Base-by-base conservation (phyloP, 2,888 invertebrate genomes). In the Dione vanillae region DNA sequence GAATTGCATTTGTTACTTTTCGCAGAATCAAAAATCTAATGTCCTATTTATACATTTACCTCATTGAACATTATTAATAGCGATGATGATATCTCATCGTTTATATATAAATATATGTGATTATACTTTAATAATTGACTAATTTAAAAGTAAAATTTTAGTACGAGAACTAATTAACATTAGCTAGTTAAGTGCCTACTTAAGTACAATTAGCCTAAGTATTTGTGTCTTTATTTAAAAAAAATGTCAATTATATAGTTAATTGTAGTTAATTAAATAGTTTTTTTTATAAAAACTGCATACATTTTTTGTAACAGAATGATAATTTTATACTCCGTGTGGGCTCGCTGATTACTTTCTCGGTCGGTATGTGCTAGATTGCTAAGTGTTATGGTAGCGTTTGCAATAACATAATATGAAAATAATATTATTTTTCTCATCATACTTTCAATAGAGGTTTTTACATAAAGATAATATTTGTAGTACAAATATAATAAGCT, bases 301-400 rank as follows among this genome's bases (percentile, higher is more conserved):
- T 56, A 37, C 35, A 37, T 14, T 45, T 61, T 62, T 62, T 64
- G 52, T 61, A 52, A 20, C 19, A 68, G 65, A 74, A 70, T 74
- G 71, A 77, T 76, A 70, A 76, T 75, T 76, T 71, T 65, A 72
- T 67, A 65, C 73, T 59, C 70, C 69, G 72, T 67, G 70, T 73
- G 71, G 65, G 74, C 72, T 73, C 76, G 76, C 77, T 78, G 82
- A 85, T 85, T 85, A 83, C 88, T 88, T 88, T 89, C 87, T 76
- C 84, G 82, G 78, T 78, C 81, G 84, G 82, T 81, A 86, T 85
- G 85, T 83, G 79, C 80, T 79, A 77, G 76, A 80, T 80, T 74
- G 78, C 79, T 79, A 77, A 80, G 78, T 78, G 74, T 73, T 74
- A 47, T 12, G 14, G 81, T 84, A 85, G 74, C 54, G 84, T 79